Percentiles rank a stretch among this genome's conserved stretches.
These are phyloP conservation scores for Chromoteleia sp. DNA, from an alignment of 2,888 invertebrate genomes.

Conservation along the genomic window DNA sequence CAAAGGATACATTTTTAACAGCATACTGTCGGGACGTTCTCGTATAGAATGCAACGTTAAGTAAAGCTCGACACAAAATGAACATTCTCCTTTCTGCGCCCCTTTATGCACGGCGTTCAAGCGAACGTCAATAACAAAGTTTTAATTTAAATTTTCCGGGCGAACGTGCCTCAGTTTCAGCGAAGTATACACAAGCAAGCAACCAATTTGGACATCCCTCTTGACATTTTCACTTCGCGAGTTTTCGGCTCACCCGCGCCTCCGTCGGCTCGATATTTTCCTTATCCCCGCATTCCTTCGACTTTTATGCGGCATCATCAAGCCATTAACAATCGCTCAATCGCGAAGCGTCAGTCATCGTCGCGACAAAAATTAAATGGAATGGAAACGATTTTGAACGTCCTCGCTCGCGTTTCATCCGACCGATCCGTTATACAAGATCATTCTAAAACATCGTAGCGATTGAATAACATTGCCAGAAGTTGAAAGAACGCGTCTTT, in stretches of 20 bases:
- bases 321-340: too few species aligned
- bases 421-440: too few species aligned
- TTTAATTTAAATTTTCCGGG: slow-evolving; percentile 51
- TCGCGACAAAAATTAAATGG: too few species aligned
- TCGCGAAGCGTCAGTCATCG: too few species aligned
- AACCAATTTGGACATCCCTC: slow-evolving; percentile 38
- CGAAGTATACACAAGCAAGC: slow-evolving; percentile 20
- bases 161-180: slow-evolving; percentile 34
- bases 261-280: slow-evolving; percentile 13
- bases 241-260: too few species aligned
- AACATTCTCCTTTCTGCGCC: slow-evolving; percentile 25
- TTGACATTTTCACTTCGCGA: slow-evolving; percentile 39
- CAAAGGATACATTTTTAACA: slow-evolving; percentile 21
- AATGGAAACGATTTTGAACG: too few species aligned
- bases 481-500: too few species aligned
- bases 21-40: slow-evolving; percentile 16
- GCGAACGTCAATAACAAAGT: slow-evolving; percentile 43
- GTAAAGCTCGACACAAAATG: slow-evolving; percentile 41
- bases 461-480: too few species aligned
- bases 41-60: slow-evolving; percentile 10
- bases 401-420: too few species aligned
- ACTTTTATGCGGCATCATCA: slow-evolving; percentile 5
- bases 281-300: slow-evolving; percentile 18
- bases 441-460: too few species aligned
- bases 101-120: slow-evolving; percentile 16